phyloP scores from a whole-genome alignment of 2,797 vertebrate genomes.

The Eospalax fontanierii region DNA sequence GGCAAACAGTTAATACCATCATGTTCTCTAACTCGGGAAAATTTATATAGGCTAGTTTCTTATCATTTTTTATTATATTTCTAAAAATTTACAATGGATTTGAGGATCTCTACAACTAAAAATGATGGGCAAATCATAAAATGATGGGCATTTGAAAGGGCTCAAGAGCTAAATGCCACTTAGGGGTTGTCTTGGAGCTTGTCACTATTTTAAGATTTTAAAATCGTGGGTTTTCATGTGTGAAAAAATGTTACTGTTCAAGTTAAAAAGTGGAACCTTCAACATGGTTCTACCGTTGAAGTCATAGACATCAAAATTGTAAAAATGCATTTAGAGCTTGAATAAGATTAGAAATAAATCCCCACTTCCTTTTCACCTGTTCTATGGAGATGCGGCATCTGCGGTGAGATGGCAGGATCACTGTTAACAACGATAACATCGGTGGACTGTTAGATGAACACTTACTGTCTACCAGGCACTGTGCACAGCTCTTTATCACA shows the following conservation, averaged over 20 bases:
- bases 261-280: not conserved
- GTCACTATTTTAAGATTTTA: conserved; percentile 38
- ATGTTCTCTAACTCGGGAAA: conserved; percentile 23
- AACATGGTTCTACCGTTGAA: not conserved
- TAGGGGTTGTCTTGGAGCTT: not conserved
- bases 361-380: not conserved
- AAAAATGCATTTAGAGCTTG: not conserved
- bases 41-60: too few relatives aligned
- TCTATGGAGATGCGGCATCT: conserved; percentile 11
- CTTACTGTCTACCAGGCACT: not conserved
- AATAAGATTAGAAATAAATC: conserved; percentile 27
- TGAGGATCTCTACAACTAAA: conserved; percentile 1
- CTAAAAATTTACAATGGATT: conserved; percentile 1
- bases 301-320: conserved; percentile 51
- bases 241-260: conserved; percentile 28
- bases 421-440: conserved; percentile 19
- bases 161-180: not conserved
- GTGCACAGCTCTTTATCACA: conserved; percentile 42
- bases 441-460: conserved; percentile 42
- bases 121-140: conserved; percentile 44
- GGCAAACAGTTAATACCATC: too few relatives aligned
- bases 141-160: not conserved
- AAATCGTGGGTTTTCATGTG: conserved; percentile 5
- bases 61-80: not conserved
- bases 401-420: not conserved